These are phyloP conservation scores for Eupithecia tripunctaria DNA, from an alignment of 2,888 invertebrate species.

Conservation along the genomic window DNA sequence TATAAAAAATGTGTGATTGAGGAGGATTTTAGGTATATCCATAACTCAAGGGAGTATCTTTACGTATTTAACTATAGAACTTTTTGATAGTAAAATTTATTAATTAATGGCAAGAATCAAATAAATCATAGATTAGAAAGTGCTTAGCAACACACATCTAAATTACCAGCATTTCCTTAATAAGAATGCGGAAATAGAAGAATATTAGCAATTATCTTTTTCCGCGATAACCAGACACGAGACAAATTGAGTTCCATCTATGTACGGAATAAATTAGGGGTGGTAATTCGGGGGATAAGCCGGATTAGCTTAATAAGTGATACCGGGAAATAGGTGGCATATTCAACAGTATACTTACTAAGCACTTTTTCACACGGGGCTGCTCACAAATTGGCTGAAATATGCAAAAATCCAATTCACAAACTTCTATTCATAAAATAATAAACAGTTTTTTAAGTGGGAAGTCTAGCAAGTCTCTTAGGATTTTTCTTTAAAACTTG, in stretches of 20 bases:
- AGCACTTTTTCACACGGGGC: background rate
- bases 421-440: background rate
- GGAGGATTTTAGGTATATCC: background rate
- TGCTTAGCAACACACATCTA: background rate
- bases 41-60: background rate
- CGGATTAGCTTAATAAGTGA: constrained; percentile 1
- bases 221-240: constrained; percentile 33
- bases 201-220: constrained; percentile 41
- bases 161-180: constrained; percentile 8
- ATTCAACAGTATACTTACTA: background rate
- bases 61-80: too few species aligned
- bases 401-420: background rate
- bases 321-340: background rate
- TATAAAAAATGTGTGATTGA: background rate
- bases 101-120: background rate
- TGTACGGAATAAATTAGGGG: constrained; percentile 25
- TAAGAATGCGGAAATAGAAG: constrained; percentile 24
- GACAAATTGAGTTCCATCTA: constrained; percentile 31
- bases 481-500: too few species aligned
- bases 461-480: too few species aligned
- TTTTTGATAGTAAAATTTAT: background rate
- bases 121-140: background rate
- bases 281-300: background rate
- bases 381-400: background rate
- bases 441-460: too few species aligned